Base-by-base conservation (phyloP, 1,140 invertebrate species). In the Hermetia illucens region DNA sequence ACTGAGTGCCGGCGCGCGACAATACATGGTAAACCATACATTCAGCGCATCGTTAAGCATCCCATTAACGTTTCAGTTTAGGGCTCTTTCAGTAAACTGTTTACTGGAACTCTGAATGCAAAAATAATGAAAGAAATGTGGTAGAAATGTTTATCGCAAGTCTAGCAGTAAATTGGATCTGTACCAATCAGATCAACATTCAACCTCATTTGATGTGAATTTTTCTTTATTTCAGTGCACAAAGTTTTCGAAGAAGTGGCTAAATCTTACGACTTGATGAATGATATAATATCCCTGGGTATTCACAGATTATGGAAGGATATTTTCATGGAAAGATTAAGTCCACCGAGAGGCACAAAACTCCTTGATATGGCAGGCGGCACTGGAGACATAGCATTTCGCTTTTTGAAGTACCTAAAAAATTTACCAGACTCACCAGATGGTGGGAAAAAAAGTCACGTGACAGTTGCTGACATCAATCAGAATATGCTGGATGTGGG, bases 281-380 rank as follows among this genome's bases (percentile, higher is more conserved):
- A 99, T 64, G 95, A 98, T 75, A 75, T 73, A 1, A 97, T 98
- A 92, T 96, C 90, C 44, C 63, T 81, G 43, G 93, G 94, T 15
- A 76, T 98, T 42, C 95, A 99, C 64, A 66, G 94, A 36, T 47
- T 97, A 3, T 98, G 95, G 95, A 98, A 98, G 61, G 90, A 98
- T 63, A 75, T 82, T 25, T 95, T 98, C 52, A 78, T 98, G 34
- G 67, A 77, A 41, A 71, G 72, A 42, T 58, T 98, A 13, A 70
- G 71, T 5, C 91, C 93, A 0, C 70, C 70, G 16, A 70, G 72
- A 45, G 79, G 80, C 12, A 87, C 81, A 16, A 76, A 77, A 45
- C 64, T 97, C 3, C 58, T 98, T 18, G 95, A 99, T 70, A 87
- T 94, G 46, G 95, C 94, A 42, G 94, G 95, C 35, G 95, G 95